phyloP scores from a whole-genome alignment of 2,888 invertebrate genomes.

The Ophion ventricosus region DNA sequence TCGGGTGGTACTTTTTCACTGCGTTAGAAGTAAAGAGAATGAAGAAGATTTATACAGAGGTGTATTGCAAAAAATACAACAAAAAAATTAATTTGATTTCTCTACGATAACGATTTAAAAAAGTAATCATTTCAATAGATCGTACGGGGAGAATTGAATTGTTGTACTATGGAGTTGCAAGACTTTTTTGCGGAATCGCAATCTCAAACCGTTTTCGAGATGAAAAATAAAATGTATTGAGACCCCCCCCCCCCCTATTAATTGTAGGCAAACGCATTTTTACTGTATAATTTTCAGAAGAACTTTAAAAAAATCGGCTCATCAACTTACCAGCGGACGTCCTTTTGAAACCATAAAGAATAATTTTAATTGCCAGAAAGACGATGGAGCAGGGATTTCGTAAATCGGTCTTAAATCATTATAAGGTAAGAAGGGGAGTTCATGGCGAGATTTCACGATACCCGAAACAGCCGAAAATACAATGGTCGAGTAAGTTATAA shows the following conservation, averaged over 20 bases:
- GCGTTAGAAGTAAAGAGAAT: neutral
- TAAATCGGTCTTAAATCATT: conserved; percentile 58
- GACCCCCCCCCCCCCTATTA: neutral
- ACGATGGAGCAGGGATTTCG: conserved; percentile 43
- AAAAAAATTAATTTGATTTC: too few species aligned
- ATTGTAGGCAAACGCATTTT: neutral
- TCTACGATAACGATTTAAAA: too few species aligned
- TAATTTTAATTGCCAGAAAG: conserved; percentile 38
- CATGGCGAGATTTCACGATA: conserved; percentile 57
- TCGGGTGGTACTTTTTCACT: neutral
- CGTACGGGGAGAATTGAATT: too few species aligned
- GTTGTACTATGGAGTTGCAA: too few species aligned
- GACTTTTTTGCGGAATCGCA: too few species aligned
- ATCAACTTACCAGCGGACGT: conserved; percentile 1
- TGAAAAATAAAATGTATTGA: neutral
- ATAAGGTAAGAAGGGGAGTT: conserved; percentile 27
- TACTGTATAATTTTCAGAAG: neutral
- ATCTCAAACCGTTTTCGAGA: too few species aligned
- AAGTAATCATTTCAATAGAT: too few species aligned
- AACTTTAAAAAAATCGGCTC: neutral
- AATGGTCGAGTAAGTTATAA: conserved; percentile 58
- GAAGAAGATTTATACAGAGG: neutral
- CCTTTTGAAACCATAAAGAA: conserved; percentile 27
- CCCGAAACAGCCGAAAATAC: conserved; percentile 57
- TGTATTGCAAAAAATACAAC: too few species aligned